Percentiles rank a stretch among this genome's conserved stretches.
phyloP scores from a whole-genome alignment of 2,797 vertebrate genomes.

The Geotrypetes seraphini region DNA sequence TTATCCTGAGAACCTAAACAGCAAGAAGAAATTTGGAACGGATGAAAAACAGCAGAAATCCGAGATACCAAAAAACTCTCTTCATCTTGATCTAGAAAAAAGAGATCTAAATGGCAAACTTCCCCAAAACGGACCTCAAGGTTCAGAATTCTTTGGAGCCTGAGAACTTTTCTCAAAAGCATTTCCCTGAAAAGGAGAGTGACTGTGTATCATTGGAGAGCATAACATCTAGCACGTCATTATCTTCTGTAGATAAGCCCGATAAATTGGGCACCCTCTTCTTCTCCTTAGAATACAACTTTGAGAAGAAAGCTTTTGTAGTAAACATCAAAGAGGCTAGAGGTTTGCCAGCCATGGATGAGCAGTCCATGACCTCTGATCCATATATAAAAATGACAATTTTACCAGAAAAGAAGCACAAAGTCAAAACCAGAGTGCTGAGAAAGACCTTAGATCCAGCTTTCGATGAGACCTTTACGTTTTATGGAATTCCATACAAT shows the following conservation, averaged over 20 bases:
- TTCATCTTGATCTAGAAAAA: conserved; percentile 91
- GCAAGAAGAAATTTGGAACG: conserved; percentile 85
- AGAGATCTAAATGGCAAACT: conserved; percentile 92
- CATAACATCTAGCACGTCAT: conserved; percentile 68
- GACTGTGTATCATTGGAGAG: conserved; percentile 66
- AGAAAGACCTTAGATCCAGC: conserved; percentile 92
- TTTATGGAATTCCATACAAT: conserved; percentile 85
- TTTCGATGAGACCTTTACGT: conserved; percentile 95
- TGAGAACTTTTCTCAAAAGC: conserved; percentile 68
- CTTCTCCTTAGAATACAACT: conserved; percentile 92
- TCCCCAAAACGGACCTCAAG: conserved; percentile 75
- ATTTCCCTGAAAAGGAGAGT: conserved; percentile 62
- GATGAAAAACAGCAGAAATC: conserved; percentile 61
- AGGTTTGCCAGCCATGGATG: conserved; percentile 87
- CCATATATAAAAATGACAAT: conserved; percentile 96
- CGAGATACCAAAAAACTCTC: conserved; percentile 55
- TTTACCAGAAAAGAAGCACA: conserved; percentile 93
- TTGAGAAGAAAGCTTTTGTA: conserved; percentile 89
- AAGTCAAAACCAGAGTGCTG: conserved; percentile 93
- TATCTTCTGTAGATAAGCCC: conserved; percentile 74
- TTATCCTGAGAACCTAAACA: conserved; percentile 86
- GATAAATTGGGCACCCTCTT: conserved; percentile 79
- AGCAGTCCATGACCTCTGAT: conserved; percentile 94
- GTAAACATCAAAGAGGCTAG: conserved; percentile 94
- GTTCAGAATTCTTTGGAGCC: conserved; percentile 71